These are phyloP conservation scores for Dromaius novaehollandiae DNA, from an alignment of 2,113 vertebrate species.

Conservation along the genomic window DNA sequence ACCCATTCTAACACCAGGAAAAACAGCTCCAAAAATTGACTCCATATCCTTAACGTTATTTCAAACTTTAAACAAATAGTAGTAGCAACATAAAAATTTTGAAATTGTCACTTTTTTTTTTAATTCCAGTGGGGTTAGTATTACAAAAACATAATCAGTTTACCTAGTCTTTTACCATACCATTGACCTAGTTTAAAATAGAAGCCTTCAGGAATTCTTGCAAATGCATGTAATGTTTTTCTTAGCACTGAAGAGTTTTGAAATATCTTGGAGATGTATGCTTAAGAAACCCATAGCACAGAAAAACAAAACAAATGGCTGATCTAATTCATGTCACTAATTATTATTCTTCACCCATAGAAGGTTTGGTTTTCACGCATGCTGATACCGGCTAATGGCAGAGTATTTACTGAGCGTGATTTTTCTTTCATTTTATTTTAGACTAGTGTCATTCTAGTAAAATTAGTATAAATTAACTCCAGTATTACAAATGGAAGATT, in stretches of 20 bases:
- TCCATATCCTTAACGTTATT: neutral
- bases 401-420: neutral
- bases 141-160: neutral
- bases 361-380: neutral
- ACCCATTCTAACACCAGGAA: neutral
- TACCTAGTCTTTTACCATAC: neutral
- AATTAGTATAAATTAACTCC: neutral
- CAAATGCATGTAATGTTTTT: neutral
- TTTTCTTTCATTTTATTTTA: neutral
- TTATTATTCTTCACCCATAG: neutral
- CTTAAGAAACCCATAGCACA: neutral
- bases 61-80: neutral
- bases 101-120: neutral
- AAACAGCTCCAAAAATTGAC: neutral
- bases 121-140: neutral
- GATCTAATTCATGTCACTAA: neutral
- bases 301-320: neutral
- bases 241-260: neutral
- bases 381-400: neutral
- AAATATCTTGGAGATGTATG: neutral
- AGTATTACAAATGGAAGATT: neutral
- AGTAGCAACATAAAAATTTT: neutral
- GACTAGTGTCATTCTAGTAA: neutral
- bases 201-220: conserved; percentile 1
- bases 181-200: neutral